Conservation (phyloP, 2,113 vertebrate species). For the Hippoglossus stenolepis region DNA sequence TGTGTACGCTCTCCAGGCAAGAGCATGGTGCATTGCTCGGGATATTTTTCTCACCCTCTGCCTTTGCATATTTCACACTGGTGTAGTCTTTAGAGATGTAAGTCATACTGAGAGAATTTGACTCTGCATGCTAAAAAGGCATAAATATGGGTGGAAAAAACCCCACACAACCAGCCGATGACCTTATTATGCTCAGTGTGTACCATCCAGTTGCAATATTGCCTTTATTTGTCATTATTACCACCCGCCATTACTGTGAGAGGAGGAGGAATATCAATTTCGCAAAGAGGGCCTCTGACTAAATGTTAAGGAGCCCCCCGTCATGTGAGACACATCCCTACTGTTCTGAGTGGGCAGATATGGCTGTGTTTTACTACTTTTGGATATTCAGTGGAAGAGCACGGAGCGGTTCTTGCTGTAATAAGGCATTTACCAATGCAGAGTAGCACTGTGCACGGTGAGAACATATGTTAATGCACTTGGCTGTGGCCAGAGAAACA, state of each 20-base stretch:
- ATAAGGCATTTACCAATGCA: conserved; percentile 81
- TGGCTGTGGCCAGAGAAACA: conserved; percentile 81
- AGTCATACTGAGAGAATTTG: conserved; percentile 71
- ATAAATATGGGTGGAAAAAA: conserved; percentile 56
- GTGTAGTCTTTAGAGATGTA: conserved; percentile 73
- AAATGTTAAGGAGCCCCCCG: conserved; percentile 77
- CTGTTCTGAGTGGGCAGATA: conserved; percentile 73
- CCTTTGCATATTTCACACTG: conserved; percentile 77
- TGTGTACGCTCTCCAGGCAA: conserved; percentile 57
- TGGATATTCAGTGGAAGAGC: conserved; percentile 73
- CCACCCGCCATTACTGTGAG: conserved; percentile 68
- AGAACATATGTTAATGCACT: conserved; percentile 83
- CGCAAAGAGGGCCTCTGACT: conserved; percentile 71
- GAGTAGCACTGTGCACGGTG: conserved; percentile 75
- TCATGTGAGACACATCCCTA: conserved; percentile 71
- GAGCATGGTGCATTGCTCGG: conserved; percentile 47
- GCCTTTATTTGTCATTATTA: conserved; percentile 82
- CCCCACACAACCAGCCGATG: conserved; percentile 73
- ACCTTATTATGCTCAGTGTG: conserved; percentile 74
- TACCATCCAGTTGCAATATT: conserved; percentile 70
- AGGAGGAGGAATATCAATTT: conserved; percentile 78
- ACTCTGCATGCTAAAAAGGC: conserved; percentile 76
- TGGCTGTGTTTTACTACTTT: conserved; percentile 76
- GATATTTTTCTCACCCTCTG: conserved; percentile 66
- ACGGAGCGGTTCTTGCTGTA: conserved; percentile 62